Evolutionary conservation across 2,113 vertebrate species (phyloP), one percentile per base, ranked within the genome.

Genomic region (Gavialis gangeticus): DNA sequence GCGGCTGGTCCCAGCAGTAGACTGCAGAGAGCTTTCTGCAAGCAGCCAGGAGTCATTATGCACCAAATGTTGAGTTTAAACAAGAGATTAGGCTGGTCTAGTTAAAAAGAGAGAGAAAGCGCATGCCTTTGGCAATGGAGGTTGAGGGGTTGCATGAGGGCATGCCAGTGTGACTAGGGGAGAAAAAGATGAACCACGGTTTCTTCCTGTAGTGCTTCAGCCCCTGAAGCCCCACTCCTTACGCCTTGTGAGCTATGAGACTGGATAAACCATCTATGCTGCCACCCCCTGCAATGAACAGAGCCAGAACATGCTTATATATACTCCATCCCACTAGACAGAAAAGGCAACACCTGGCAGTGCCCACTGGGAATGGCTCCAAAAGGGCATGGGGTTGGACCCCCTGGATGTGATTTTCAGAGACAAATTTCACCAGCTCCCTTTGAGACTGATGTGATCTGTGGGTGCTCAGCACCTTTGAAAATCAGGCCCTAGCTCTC

Each of bases 41-140:
- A 81, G 85, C 92, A 91, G 95, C 85, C 93, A 95, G 94, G 95
- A 96, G 86, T 96, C 95, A 93, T 94, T 93, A 93, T 12, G 27
- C 84, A 90, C 46, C 81, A 81, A 88, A 93, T 77, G 88, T 84
- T 87, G 85, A 84, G 88, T 92, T 95, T 96, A 95, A 96, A 94
- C 84, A 92, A 92, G 84, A 71, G 84, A 95, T 92, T 91, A 95
- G 90, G 89, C 75, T 82, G 83, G 84, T 93, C 46, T 81, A 78
- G 89, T 90, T 91, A 67, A 80, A 62, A 27, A 46, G 46, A 46
- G 46, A 1, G 2, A 15, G 75, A 58, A 28, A 1, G 2, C 13
- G 19, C 2, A 3, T 84, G 87, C 71, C 91, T 94, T 90, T 86
- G 27, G 15, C 54, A 19, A 19, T 54, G 15, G 82, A 80, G 63